A percentile compares a stretch with the other conserved stretches of the same genome.
Evolutionary conservation across 2,113 vertebrate species (phyloP).

Genomic region (Eira barbara): DNA sequence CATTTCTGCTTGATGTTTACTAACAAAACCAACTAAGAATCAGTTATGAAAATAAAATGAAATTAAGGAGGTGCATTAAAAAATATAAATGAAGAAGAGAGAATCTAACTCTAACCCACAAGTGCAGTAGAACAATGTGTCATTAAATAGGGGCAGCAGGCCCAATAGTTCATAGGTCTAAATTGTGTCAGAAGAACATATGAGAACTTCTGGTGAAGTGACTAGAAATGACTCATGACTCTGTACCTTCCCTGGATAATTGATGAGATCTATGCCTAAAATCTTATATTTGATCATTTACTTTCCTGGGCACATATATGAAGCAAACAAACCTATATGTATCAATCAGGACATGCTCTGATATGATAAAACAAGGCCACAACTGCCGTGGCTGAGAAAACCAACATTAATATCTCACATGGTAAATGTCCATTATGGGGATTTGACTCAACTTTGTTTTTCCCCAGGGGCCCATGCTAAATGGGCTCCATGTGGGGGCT

Average conservation of each 20-base stretch:
- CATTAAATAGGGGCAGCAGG: not conserved
- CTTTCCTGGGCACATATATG: not conserved
- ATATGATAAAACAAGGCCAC: not conserved
- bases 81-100: not conserved
- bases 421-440: accelerated
- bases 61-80: not conserved
- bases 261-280: not conserved
- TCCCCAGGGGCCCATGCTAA: not conserved
- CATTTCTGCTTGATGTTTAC: not conserved
- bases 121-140: not conserved
- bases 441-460: not conserved
- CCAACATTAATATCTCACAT: not conserved
- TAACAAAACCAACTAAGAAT: not conserved
- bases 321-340: not conserved
- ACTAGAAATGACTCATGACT: not conserved
- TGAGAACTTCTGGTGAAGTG: not conserved
- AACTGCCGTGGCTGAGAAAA: not conserved
- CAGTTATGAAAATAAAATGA: not conserved
- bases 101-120: not conserved
- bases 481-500: not conserved
- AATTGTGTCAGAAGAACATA: not conserved
- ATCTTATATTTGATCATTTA: not conserved
- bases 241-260: not conserved
- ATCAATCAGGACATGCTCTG: not conserved
- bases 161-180: not conserved